Evolutionary conservation across 1,140 invertebrate genomes (phyloP).

Genomic region (Lepidurus arcticus): DNA sequence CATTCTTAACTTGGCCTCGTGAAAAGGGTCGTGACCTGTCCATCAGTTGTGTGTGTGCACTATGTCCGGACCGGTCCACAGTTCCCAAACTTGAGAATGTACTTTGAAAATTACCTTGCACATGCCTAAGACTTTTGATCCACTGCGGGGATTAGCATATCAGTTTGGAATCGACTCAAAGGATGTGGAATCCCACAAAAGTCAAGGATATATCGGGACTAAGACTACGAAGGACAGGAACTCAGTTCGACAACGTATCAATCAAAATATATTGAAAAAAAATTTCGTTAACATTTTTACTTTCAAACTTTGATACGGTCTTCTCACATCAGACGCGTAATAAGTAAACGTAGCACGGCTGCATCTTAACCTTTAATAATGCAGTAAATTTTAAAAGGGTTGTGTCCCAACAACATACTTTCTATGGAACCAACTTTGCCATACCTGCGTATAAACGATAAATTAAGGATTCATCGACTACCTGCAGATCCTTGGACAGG

Average conservation of each 20-base stretch:
- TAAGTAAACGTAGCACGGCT: no score
- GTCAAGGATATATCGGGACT: neutral
- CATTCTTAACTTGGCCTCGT: neutral
- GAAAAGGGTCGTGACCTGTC: neutral
- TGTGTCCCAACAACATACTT: no score
- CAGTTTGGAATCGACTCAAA: neutral
- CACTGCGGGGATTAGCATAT: neutral
- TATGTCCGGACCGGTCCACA: no score
- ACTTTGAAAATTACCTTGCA: neutral
- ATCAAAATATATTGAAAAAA: no score
- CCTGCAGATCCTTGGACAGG: neutral
- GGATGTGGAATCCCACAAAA: neutral
- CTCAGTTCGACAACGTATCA: no score
- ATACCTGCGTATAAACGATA: neutral
- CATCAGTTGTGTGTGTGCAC: neutral
- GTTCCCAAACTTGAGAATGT: no score
- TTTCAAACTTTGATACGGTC: no score
- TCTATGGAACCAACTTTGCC: neutral
- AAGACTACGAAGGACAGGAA: no score
- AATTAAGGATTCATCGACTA: neutral
- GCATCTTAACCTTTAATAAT: no score
- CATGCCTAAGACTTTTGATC: neutral
- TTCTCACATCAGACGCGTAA: no score
- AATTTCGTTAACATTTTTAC: no score
- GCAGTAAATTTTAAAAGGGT: no score